phyloP scores from a whole-genome alignment of 2,113 vertebrate genomes.

The Proterorhinus semilunaris region DNA sequence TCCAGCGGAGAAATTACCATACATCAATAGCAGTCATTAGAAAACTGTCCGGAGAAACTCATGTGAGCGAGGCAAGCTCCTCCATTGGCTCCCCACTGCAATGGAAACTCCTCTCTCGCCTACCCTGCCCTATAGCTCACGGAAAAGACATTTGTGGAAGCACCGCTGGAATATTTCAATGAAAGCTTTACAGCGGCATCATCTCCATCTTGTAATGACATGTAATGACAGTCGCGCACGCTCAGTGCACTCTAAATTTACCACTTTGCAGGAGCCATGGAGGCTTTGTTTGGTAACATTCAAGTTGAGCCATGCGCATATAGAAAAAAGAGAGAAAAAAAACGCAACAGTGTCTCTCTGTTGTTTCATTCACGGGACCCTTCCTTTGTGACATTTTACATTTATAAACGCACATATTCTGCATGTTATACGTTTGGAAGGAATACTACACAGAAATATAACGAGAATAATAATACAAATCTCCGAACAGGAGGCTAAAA shows the following conservation, averaged over 20 bases:
- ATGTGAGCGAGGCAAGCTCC: slow-evolving; percentile 71
- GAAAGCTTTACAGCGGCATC: slow-evolving; percentile 47
- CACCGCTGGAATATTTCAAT: slow-evolving; percentile 57
- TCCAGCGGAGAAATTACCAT: slow-evolving; percentile 98
- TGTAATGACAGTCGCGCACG: slow-evolving; percentile 27
- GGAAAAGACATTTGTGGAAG: slow-evolving; percentile 64
- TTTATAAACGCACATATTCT: background rate
- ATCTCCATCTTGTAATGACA: slow-evolving; percentile 40
- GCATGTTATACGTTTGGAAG: background rate
- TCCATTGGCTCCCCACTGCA: slow-evolving; percentile 84
- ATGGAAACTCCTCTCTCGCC: slow-evolving; percentile 74
- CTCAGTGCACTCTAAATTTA: slow-evolving; percentile 21
- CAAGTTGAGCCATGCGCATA: slow-evolving; percentile 34
- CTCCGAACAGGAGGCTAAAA: background rate
- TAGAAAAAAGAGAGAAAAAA: slow-evolving; percentile 13
- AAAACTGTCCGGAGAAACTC: slow-evolving; percentile 81
- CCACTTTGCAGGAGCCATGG: slow-evolving; percentile 11
- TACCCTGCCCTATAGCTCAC: slow-evolving; percentile 58
- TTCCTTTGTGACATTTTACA: slow-evolving; percentile 11
- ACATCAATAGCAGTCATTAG: slow-evolving; percentile 97
- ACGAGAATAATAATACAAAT: background rate
- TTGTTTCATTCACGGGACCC: slow-evolving; percentile 4
- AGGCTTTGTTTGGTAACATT: slow-evolving; percentile 38
- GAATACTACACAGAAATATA: background rate
- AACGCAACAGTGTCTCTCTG: slow-evolving; percentile 21